Base-by-base conservation (phyloP, 2,888 invertebrate species). In the Saturnia japonica region DNA sequence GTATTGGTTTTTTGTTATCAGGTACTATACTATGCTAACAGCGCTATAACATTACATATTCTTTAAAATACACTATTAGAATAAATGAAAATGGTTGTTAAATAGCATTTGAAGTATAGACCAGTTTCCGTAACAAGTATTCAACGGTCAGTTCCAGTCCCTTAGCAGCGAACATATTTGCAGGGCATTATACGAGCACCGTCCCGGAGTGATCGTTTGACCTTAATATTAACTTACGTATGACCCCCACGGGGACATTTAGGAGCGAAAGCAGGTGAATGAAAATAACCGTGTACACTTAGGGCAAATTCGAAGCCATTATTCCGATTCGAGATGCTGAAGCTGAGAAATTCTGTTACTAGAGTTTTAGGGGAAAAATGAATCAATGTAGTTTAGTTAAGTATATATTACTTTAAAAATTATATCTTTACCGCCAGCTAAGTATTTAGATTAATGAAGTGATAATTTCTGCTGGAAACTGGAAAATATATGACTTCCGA, bases 171-270 rank as follows among this genome's bases (percentile, higher is more conserved):
- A 60, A 25, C 57, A 60, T 28, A 60, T 60, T 60, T 60, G 57
- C 14, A 60, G 25, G 3, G 57, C 1, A 60, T 60, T 60, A 57
- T 57, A 6, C 28, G 57, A 60, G 28, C 25, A 60, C 14, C 25
- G 25, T 3, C 16, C 25, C 57, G 25, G 57, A 60, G 57, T 60
- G 57, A 28, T 60, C 57, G 57, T 60, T 60, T 28, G 57, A 60
- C 57, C 57, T 60, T 60, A 60, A 60, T 60, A 60, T 60, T 60
- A 60, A 60, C 57, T 60, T 60, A 60, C 57, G 57, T 25, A 60
- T 60, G 57, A 14, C 12, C 12, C 57, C 28, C 57, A 28, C 25
- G 28, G 57, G 57, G 14, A 60, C 57, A 60, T 28, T 60, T 28
- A 60, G 25, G 28, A 1, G 57, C 6, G 25, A 60, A 60, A 28